Base-by-base conservation (phyloP, 2,888 invertebrate genomes). In the Panorpa germanica region DNA sequence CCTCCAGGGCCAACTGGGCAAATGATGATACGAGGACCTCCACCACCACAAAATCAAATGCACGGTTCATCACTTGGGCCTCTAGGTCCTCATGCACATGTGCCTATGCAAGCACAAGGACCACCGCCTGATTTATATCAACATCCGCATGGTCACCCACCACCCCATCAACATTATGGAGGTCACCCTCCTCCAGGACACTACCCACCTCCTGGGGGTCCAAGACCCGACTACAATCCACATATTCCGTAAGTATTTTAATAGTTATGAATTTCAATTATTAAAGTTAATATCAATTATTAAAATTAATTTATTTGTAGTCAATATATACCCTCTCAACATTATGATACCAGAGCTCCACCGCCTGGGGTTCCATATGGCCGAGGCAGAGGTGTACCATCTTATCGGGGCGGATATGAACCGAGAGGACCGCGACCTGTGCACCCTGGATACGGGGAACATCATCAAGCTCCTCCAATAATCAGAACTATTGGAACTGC, bases 361-460 rank as follows among this genome's bases (percentile, higher is more conserved):
- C 40, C 37, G 5, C 22, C 39, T 43, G 27, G 27, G 21, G 34
- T 34, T 9, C 35, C 25, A 11, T 37, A 33, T 29, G 34, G 35
- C 19, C 25, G 22, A 16, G 25, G 18, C 11, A 11, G 25, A n/a
- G 31, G 29, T 13, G 24, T 8, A 5, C 26, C 21, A 14, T 20
- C 5, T 12, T 22, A 25, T 23, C 21, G 17, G 14, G 20, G 17
- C n/a, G 12, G 16, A 17, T 17, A 25, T 20, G 6, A 64, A 9
- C 66, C 67, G 27, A 66, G 66, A 16, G 66, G 66, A 28, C 57
- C 68, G 38, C 61, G 63, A 28, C 44, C 54, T 20, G 43, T 52
- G 28, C 51, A 28, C n/a, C 24, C 13, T 23, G 28, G 28, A 13
- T 28, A 27, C 15, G 28, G 23, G 4, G 28, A 24, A 12, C 25